Percentiles rank a stretch among this genome's conserved stretches.
phyloP scores from a whole-genome alignment of 30 jellyfish, hydroid and myxozoan genomes.

The Aurelia aurita complex sp. Pacific region DNA sequence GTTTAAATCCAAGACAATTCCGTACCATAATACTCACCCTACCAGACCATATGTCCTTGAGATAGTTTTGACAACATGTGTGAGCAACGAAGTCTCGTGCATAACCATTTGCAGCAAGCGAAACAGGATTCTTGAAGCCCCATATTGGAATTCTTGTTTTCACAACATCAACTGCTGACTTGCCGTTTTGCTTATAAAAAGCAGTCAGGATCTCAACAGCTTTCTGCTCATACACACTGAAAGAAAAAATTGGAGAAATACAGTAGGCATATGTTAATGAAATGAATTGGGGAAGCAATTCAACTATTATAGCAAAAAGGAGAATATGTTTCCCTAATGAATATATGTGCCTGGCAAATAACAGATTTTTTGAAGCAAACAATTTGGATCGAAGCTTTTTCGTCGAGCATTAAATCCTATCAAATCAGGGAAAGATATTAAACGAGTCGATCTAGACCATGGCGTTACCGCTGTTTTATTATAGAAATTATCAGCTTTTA shows the following conservation, averaged over 20 bases:
- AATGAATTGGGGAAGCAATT: neutral
- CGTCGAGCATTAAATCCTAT: too few species aligned
- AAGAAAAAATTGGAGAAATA: neutral
- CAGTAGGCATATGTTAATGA: neutral
- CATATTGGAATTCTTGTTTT: constrained; percentile 29
- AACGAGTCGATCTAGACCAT: too few species aligned
- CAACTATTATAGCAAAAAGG: too few species aligned
- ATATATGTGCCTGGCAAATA: too few species aligned
- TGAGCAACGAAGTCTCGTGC: constrained; percentile 44
- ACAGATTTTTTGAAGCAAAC: too few species aligned
- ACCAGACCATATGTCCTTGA: constrained; percentile 33
- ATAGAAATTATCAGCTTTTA: too few species aligned
- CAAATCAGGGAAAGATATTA: too few species aligned
- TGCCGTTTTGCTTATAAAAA: constrained; percentile 15
- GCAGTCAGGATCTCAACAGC: constrained; percentile 17
- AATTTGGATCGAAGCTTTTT: too few species aligned
- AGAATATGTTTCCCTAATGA: too few species aligned
- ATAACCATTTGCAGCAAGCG: constrained; percentile 48
- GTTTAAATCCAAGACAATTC: too few species aligned
- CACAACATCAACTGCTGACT: constrained; percentile 23
- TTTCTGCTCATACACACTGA: neutral
- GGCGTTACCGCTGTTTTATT: too few species aligned
- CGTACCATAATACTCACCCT: neutral
- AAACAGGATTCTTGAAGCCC: constrained; percentile 25
- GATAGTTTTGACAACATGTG: constrained; percentile 23